Conservation (phyloP, 2,888 invertebrate genomes). For the Lasioglossum calceatum region DNA sequence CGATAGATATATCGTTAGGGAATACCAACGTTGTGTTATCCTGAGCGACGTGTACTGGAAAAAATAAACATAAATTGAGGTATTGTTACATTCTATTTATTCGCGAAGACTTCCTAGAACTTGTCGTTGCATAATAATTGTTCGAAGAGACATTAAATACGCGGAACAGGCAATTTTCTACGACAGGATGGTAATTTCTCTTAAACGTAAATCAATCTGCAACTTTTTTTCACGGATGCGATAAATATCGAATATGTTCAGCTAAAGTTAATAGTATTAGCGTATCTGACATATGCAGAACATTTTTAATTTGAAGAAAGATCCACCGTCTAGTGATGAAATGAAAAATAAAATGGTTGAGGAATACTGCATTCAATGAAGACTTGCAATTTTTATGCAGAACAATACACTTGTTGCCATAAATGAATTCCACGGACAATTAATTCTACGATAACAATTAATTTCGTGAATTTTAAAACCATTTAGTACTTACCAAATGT, state of each 20-base stretch:
- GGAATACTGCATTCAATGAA: neutral
- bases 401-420: too few relatives aligned
- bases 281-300: neutral
- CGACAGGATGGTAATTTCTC: neutral
- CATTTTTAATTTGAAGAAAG: neutral
- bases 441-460: neutral
- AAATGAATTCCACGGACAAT: too few relatives aligned
- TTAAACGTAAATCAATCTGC: neutral
- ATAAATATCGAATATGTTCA: neutral
- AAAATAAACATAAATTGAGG: conserved; percentile 4
- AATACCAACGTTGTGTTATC: conserved; percentile 90
- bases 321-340: neutral
- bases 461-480: neutral
- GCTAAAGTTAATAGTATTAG: neutral
- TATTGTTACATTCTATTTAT: neutral
- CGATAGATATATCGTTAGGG: conserved; percentile 89
- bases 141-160: neutral
- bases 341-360: neutral
- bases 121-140: conserved; percentile 6
- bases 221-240: neutral
- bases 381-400: neutral
- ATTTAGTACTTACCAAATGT: conserved; percentile 83
- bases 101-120: conserved; percentile 27
- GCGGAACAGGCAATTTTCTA: neutral
- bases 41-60: conserved; percentile 88